Evolutionary conservation across 2,888 invertebrate species (phyloP), one percentile per base, ranked within the genome.

Genomic region (Mantis religiosa): DNA sequence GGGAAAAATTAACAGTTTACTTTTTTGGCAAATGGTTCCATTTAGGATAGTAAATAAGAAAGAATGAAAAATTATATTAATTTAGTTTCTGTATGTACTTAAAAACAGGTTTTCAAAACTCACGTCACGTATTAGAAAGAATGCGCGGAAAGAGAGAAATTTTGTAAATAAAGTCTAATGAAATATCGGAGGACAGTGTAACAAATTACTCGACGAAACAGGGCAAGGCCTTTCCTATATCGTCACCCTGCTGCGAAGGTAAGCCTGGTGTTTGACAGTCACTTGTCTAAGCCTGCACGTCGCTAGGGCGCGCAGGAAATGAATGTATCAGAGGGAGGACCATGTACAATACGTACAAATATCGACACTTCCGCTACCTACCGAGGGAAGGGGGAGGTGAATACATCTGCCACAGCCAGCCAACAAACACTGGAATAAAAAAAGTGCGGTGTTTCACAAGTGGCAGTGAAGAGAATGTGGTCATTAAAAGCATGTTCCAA

Each of bases 281-380:
- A 71, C 54, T 71, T 71, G 54, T 71, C 54, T 71, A 71, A 71
- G 54, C 54, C 54, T 71, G 54, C 54, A 71, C 54, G n/a, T 54
- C 34, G 84, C 28, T 34, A 41, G 84, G 84, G 54, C 27, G 54
- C 27, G 85, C 28, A 34, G 34, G 14, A 25, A 30, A 82, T 82
- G 81, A 87, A 82, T 87, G 82, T 82, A n/a, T 84, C 84, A 34
- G 34, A 41, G 84, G 30, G 30, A 47, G 84, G 84, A n/a, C n/a
- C n/a, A 47, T 87, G n/a, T 25, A 82, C 82, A 87, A 30, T 20
- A 81, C 82, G 87, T 87, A 87, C 30, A 87, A 87, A 87, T 87
- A 87, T 87, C 82, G 87, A 87, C 85, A 85, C 28, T n/a, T 84
- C 84, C 84, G 84, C 25, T 84, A 41, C 84, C 12, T 30, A 84